Conservation (phyloP, 1,140 invertebrate species). For the Drosophila orosa region DNA sequence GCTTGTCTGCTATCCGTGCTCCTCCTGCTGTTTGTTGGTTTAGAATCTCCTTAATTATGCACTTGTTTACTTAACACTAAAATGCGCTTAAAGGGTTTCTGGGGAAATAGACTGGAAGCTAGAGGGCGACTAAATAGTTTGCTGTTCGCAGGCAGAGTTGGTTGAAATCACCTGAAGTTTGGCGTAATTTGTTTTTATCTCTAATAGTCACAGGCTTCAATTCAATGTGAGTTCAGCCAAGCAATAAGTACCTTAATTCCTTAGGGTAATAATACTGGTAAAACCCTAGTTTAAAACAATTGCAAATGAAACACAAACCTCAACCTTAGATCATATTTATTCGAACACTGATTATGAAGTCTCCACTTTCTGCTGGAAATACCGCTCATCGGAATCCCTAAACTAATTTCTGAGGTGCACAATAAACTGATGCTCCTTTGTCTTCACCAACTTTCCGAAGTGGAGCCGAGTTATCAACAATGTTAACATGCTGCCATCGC, state of each 20-base stretch:
- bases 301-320: too few species aligned
- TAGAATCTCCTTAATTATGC: constrained; percentile 64
- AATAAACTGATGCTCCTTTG: constrained; percentile 16
- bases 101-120: constrained; percentile 49
- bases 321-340: neutral
- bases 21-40: constrained; percentile 41
- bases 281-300: neutral
- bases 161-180: neutral
- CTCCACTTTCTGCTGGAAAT: neutral
- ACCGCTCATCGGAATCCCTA: neutral
- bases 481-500: constrained; percentile 39
- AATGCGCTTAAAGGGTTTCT: constrained; percentile 55
- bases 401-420: constrained; percentile 9
- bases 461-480: constrained; percentile 4
- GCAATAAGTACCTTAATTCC: neutral
- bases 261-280: neutral
- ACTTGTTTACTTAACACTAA: constrained; percentile 61
- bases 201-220: neutral
- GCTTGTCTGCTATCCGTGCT: constrained; percentile 23
- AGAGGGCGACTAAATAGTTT: constrained; percentile 35
- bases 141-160: constrained; percentile 7
- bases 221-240: neutral
- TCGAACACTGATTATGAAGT: neutral
- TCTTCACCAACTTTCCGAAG: constrained; percentile 7
- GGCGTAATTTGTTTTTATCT: constrained; percentile 1